These are phyloP conservation scores for Eilema depressum DNA, from an alignment of 2,888 invertebrate species.

Conservation along the genomic window DNA sequence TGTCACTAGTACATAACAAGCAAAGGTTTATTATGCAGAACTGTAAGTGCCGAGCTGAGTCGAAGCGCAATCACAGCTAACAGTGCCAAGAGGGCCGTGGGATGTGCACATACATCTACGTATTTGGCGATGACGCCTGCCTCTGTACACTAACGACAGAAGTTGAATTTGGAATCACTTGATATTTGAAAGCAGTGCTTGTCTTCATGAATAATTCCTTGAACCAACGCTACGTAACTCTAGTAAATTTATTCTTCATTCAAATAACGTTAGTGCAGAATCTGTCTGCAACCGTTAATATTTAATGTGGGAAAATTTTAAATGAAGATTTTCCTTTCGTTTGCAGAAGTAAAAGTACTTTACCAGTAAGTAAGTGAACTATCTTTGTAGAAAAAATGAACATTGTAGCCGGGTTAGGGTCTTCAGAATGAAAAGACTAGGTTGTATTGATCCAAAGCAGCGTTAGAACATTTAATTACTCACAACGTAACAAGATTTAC, in stretches of 20 bases:
- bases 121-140: conserved; percentile 19
- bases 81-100: conserved; percentile 35
- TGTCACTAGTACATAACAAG: not conserved
- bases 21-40: conserved; percentile 24
- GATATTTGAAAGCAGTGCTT: not conserved
- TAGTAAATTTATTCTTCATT: not conserved
- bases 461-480: too few relatives aligned
- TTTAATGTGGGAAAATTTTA: not conserved
- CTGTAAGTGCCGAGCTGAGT: conserved; percentile 16
- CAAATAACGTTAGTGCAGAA: not conserved
- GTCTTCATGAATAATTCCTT: conserved; percentile 2
- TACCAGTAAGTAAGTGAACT: too few relatives aligned
- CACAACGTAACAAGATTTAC: too few relatives aligned
- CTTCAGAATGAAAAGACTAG: too few relatives aligned
- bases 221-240: not conserved
- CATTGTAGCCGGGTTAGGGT: too few relatives aligned
- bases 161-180: conserved; percentile 11
- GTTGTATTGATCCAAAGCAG: too few relatives aligned
- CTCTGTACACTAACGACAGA: not conserved
- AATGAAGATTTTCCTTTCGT: not conserved
- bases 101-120: conserved; percentile 18
- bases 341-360: not conserved
- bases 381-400: too few relatives aligned
- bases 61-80: conserved; percentile 30
- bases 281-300: not conserved